phyloP scores from a whole-genome alignment of 1,140 invertebrate genomes.

The Musca vetustissima region DNA sequence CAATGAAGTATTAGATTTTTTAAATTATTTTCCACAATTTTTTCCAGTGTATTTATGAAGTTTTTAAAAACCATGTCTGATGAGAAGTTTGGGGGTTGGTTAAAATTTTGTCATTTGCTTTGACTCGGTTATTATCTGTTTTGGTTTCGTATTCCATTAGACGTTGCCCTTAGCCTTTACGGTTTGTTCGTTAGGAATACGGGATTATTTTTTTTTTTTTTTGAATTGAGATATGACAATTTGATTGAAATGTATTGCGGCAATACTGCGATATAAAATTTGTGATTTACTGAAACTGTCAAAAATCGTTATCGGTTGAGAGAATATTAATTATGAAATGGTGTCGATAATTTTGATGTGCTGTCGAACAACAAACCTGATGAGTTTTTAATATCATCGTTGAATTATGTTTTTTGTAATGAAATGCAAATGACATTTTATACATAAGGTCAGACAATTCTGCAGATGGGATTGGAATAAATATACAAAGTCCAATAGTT shows the following conservation, averaged over 20 bases:
- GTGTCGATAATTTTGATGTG: not conserved
- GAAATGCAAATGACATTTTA: no score
- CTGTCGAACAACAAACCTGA: not conserved
- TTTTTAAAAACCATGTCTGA: no score
- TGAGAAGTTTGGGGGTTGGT: not conserved
- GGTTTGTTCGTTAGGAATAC: no score
- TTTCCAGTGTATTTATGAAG: no score
- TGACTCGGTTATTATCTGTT: not conserved
- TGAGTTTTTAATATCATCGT: no score
- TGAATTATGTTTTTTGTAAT: no score
- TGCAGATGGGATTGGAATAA: no score
- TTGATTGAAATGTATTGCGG: not conserved
- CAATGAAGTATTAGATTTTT: no score
- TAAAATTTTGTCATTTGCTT: constrained; percentile 7
- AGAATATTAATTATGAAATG: not conserved
- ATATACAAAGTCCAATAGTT: no score
- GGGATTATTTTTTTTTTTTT: no score
- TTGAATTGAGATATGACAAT: not conserved
- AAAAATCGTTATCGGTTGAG: not conserved
- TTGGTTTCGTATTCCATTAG: not conserved
- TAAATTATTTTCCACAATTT: no score
- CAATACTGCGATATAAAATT: not conserved
- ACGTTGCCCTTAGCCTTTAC: constrained; percentile 9
- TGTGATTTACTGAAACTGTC: not conserved
- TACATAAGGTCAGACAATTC: no score